These are phyloP conservation scores for Cyclura pinguis DNA, from an alignment of 2,797 vertebrate species.

Conservation along the genomic window DNA sequence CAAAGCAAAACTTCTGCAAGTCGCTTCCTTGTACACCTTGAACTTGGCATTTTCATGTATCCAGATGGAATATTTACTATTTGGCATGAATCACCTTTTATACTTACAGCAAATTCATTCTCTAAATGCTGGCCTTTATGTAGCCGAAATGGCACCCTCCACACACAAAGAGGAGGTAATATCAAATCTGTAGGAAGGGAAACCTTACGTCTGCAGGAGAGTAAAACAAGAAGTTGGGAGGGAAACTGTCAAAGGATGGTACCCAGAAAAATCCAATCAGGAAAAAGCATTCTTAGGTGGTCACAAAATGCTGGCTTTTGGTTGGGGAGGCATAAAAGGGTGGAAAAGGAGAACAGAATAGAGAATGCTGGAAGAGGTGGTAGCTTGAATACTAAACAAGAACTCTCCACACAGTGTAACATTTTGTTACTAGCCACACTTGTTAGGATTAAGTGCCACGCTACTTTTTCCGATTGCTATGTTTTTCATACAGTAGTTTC, in stretches of 20 bases:
- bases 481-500: constrained; percentile 11
- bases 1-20: neutral
- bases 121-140: neutral
- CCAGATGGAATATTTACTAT: neutral
- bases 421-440: neutral
- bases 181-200: neutral
- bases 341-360: neutral
- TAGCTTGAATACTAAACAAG: neutral
- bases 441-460: neutral
- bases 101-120: neutral
- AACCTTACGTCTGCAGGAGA: neutral
- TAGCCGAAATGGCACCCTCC: neutral
- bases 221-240: neutral
- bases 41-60: neutral
- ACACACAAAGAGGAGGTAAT: no score
- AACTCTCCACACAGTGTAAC: neutral
- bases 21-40: neutral
- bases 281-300: neutral
- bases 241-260: neutral
- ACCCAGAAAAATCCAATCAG: neutral
- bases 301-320: neutral
- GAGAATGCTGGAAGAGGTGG: neutral
- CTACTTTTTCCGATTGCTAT: neutral
- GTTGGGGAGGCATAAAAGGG: neutral
- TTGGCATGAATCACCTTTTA: neutral